Evolutionary conservation across 2,888 invertebrate genomes (phyloP), one percentile per base, ranked within the genome.

Genomic region (Phaedon cochleariae): DNA sequence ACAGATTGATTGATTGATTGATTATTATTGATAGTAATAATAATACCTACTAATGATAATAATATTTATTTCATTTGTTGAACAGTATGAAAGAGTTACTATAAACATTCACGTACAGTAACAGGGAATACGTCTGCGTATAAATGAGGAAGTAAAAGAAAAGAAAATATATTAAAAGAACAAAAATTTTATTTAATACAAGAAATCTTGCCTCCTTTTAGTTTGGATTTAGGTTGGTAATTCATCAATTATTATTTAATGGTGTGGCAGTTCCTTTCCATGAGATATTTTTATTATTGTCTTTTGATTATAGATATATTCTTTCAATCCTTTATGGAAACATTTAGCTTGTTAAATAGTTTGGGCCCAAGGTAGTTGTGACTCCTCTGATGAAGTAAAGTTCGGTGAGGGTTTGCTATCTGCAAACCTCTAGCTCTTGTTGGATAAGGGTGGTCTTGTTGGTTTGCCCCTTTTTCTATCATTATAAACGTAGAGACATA

Each of bases 191-290:
- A n/a, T n/a, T n/a, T n/a, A n/a, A n/a, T 4, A 34, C 34, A 12
- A 34, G 10, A 7, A 26, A n/a, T n/a, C n/a, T n/a, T n/a, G n/a
- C n/a, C n/a, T n/a, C n/a, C n/a, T n/a, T n/a, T 7, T 26, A 26
- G 7, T 26, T 7, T 7, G 7, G 26, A 26, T 7, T 5, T 26
- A 26, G 3, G 7, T 5, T 5, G 26, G 26, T 26, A 26, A 26
- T 7, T 5, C n/a, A 26, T 5, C 26, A 26, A 26, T 26, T 26
- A 51, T 21, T 51, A 20, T 7, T 51, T 21, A 51, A 51, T 21
- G 51, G 51, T 51, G 51, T 51, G 21, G 51, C 51, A 51, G 12
- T 51, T 51, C 9, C 21, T 51, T 51, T 51, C 51, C 6, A 51
- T 51, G 21, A 51, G 51, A 51, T 51, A 20, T 51, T 10, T 48